Evolutionary conservation across 2,113 vertebrate species (phyloP), one percentile per base, ranked within the genome.

Genomic region (Brachionichthys hirsutus): DNA sequence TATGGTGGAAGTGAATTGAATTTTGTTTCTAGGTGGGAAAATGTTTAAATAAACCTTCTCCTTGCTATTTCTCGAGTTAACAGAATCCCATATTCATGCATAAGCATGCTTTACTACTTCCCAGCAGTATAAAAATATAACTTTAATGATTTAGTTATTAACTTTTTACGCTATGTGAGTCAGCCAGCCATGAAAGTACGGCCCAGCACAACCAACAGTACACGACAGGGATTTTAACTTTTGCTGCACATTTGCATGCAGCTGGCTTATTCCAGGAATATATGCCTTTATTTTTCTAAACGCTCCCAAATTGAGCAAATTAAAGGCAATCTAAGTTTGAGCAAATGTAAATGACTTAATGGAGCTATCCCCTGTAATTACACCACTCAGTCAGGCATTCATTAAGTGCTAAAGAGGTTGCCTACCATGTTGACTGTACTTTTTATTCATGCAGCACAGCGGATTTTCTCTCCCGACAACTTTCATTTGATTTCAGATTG

Each of bases 311-410:
- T 57, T 66, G 66, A 80, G 60, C 52, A 67, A 79, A 85, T 81
- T 71, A 81, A 73, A 82, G 63, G 64, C 74, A 80, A 87, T 76
- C 74, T 71, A 84, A 80, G 66, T 67, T 65, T 70, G 38, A 75
- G 60, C 45, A 69, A 80, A 85, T 82, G 81, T 61, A 78, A 81
- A 84, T 66, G 58, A 67, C 65, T 62, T 81, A 76, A 81, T 85
- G 70, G 65, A 75, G 67, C 75, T 46, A 66, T 83, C 62, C 65
- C 20, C 74, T 72, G 73, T 84, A 84, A 87, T 80, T 87, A 80
- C 67, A 56, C 60, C 67, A 73, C 71, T 87, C 69, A 82, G 54
- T 82, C 75, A 78, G 70, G 69, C 73, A 70, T 82, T 81, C 64
- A 78, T 82, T 82, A 78, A 67, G 69, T 62, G 62, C 57, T 18